A percentile compares a stretch with the other conserved stretches of the same genome.
Conservation (phyloP, 2,888 invertebrate species). For the Meteorus cinctellus region DNA sequence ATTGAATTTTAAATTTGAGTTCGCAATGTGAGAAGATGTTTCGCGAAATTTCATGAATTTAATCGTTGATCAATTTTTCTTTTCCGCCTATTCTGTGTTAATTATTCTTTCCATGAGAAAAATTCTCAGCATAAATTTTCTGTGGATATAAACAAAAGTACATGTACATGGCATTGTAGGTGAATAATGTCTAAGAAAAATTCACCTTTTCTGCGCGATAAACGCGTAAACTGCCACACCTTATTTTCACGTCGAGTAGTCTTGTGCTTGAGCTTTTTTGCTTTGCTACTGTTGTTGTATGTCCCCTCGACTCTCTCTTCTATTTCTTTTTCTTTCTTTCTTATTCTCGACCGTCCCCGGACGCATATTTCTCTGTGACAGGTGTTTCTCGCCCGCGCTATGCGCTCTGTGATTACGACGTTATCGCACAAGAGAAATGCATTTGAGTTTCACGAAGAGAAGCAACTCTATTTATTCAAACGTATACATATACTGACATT, state of each 20-base stretch:
- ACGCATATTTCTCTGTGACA: slow-evolving; percentile 35
- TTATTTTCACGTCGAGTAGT: slow-evolving; percentile 30
- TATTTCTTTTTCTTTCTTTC: not conserved
- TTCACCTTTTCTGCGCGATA: slow-evolving; percentile 8
- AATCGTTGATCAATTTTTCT: not conserved
- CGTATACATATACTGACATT: not conserved
- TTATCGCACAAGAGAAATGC: slow-evolving; percentile 24
- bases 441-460: slow-evolving; percentile 15
- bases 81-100: not conserved
- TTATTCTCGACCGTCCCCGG: not conserved
- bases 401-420: slow-evolving; percentile 28
- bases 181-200: slow-evolving; percentile 29
- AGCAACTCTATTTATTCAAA: not conserved
- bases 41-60: not conserved
- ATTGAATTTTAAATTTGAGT: not conserved
- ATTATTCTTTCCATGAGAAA: not conserved
- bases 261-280: slow-evolving; percentile 24
- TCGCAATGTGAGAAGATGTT: too few relatives aligned
- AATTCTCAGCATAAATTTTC: not conserved
- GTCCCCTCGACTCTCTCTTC: not conserved
- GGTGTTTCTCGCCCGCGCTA: slow-evolving; percentile 31
- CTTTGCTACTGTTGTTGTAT: not conserved
- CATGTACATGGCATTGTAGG: not conserved
- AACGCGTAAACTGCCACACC: slow-evolving; percentile 22
- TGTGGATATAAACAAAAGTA: slow-evolving; percentile 1